These are phyloP conservation scores for Triops cancriformis DNA, from an alignment of 1,140 invertebrate genomes.

Conservation along the genomic window DNA sequence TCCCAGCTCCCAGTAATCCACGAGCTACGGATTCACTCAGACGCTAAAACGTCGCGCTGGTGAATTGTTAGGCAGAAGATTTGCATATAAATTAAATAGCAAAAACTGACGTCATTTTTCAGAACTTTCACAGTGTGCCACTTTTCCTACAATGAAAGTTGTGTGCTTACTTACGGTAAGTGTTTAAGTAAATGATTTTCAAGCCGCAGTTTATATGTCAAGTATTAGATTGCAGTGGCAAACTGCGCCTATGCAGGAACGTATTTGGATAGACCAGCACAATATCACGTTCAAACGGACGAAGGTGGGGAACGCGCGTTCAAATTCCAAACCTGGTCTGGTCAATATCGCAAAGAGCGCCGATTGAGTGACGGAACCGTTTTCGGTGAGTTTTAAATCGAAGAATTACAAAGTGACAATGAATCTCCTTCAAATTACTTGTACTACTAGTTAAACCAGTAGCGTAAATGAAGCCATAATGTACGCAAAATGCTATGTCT, in stretches of 20 bases:
- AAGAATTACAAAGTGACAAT: not conserved
- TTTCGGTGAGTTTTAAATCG: not conserved
- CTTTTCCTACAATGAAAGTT: not conserved
- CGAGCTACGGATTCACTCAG: not conserved
- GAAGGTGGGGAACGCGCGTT: constrained; percentile 64
- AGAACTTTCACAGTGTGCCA: not conserved
- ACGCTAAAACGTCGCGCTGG: not conserved
- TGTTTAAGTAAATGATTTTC: not conserved
- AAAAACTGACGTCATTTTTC: not conserved
- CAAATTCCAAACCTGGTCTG: constrained; percentile 62
- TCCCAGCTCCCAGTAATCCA: not conserved
- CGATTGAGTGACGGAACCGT: constrained; percentile 43
- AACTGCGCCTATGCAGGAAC: not conserved
- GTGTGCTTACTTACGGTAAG: not conserved
- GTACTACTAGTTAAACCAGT: too few species aligned
- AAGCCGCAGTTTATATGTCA: not conserved
- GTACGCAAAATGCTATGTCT: too few species aligned
- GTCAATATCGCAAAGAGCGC: constrained; percentile 79
- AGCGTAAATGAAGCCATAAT: too few species aligned
- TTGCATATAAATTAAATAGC: not conserved
- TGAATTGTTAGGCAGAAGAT: too few species aligned
- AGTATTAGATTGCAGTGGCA: not conserved
- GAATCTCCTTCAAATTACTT: too few species aligned
- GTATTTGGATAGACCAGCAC: constrained; percentile 44
- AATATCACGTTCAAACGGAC: constrained; percentile 86